phyloP scores from a whole-genome alignment of 1,140 invertebrate genomes.

The Brachionus asplanchnoidis region DNA sequence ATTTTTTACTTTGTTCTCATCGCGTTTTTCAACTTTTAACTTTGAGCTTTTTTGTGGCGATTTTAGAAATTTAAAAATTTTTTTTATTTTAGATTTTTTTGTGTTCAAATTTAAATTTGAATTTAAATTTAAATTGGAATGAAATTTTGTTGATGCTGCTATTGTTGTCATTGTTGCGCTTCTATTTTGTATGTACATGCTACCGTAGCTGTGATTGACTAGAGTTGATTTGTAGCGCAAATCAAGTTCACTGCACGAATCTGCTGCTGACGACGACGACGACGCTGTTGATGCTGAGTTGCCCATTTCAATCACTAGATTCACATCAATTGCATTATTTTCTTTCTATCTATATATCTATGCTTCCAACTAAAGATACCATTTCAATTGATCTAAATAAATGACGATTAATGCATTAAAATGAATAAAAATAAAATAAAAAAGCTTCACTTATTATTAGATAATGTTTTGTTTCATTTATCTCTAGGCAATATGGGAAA shows the following conservation, averaged over 20 bases:
- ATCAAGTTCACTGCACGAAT: not conserved
- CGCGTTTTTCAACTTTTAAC: not conserved
- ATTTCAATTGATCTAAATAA: not conserved
- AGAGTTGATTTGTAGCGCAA: not conserved
- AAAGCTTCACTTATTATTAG: not conserved
- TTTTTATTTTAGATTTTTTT: conserved; percentile 19
- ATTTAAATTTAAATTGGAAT: conserved; percentile 1
- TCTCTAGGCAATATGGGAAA: not conserved
- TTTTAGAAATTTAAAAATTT: not conserved
- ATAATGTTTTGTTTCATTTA: not conserved
- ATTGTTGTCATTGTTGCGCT: not conserved
- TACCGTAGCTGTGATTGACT: not conserved
- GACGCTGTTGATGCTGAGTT: not conserved
- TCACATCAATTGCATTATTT: not conserved
- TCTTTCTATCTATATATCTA: not conserved
- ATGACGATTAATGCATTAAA: not conserved
- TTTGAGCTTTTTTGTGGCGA: not conserved
- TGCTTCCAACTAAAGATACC: not conserved
- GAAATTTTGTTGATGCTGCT: not conserved
- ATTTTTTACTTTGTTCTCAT: not conserved
- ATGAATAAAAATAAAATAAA: not conserved
- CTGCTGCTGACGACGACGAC: not conserved
- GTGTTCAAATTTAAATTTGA: not conserved
- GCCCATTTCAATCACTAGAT: not conserved
- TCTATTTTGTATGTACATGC: not conserved